Percentiles rank a stretch among this genome's conserved stretches.
Evolutionary conservation across 1,140 invertebrate genomes (phyloP).

Genomic region (Pollicipes pollicipes): DNA sequence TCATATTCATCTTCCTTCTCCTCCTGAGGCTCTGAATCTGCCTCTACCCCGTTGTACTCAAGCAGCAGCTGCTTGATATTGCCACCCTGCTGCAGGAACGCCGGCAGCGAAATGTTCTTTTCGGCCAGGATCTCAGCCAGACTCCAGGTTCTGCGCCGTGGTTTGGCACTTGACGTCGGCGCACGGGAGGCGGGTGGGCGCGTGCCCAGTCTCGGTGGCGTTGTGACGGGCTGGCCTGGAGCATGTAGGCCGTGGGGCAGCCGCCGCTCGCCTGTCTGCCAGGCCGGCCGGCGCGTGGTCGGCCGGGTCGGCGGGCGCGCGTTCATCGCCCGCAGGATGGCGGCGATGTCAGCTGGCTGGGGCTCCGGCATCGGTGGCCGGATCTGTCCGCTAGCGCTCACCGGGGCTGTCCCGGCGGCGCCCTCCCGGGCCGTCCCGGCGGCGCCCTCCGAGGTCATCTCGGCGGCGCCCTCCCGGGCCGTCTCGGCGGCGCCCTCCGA

Average conservation of each 20-base stretch:
- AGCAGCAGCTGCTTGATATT: neutral
- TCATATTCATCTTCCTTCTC: neutral
- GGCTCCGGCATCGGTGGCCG: too few relatives aligned
- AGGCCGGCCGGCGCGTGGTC: neutral
- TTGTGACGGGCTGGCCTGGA: neutral
- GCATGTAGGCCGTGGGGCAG: neutral
- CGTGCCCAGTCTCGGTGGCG: neutral
- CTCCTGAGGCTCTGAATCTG: neutral
- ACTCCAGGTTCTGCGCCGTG: neutral
- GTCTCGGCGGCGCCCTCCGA: neutral
- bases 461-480: too few relatives aligned
- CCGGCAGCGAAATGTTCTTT: neutral
- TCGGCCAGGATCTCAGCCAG: neutral
- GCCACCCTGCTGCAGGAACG: neutral
- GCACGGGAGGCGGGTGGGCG: too few relatives aligned
- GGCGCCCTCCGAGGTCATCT: too few relatives aligned
- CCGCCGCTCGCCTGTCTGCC: neutral
- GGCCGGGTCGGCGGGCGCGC: too few relatives aligned
- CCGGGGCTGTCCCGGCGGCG: too few relatives aligned
- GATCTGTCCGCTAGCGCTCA: too few relatives aligned
- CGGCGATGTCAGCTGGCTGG: neutral
- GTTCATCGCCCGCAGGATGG: neutral
- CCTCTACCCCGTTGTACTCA: neutral
- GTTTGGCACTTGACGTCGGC: neutral
- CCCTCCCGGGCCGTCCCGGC: too few relatives aligned